Percentiles rank a stretch among this genome's conserved stretches.
Evolutionary conservation across 2,113 vertebrate species (phyloP).

Genomic region (Psephotus haematonotus): DNA sequence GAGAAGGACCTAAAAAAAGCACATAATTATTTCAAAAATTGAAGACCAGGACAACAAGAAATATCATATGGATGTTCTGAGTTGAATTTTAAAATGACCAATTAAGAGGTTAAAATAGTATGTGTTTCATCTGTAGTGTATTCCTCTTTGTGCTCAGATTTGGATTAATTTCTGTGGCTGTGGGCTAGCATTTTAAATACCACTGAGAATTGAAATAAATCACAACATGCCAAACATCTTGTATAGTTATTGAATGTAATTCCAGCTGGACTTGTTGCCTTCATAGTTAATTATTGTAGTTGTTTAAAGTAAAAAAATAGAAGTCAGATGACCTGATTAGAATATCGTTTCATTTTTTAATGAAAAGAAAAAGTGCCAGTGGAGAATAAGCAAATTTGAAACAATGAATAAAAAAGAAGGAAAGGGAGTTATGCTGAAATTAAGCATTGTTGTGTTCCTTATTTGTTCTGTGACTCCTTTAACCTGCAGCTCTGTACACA

Average conservation of each 20-base stretch:
- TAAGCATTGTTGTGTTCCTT: neutral
- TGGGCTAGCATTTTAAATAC: neutral
- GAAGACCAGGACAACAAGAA: neutral
- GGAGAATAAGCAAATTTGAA: neutral
- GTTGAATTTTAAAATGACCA: neutral
- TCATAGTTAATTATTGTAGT: neutral
- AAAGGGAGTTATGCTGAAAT: neutral
- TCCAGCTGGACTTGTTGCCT: neutral
- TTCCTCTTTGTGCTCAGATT: neutral
- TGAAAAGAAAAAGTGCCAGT: neutral
- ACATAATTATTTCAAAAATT: neutral
- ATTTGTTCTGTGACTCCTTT: neutral
- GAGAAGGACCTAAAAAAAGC: neutral
- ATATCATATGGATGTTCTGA: neutral
- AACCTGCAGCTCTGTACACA: neutral
- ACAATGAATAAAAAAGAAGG: neutral
- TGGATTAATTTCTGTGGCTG: neutral
- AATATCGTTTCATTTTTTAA: neutral
- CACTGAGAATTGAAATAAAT: neutral
- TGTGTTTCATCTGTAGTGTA: neutral
- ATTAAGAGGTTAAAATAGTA: neutral
- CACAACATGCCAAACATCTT: neutral
- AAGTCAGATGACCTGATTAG: neutral
- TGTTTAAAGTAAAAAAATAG: neutral
- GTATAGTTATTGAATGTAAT: neutral